Conservation (phyloP, 1,140 invertebrate species). For the Caenorhabditis tropicalis region DNA sequence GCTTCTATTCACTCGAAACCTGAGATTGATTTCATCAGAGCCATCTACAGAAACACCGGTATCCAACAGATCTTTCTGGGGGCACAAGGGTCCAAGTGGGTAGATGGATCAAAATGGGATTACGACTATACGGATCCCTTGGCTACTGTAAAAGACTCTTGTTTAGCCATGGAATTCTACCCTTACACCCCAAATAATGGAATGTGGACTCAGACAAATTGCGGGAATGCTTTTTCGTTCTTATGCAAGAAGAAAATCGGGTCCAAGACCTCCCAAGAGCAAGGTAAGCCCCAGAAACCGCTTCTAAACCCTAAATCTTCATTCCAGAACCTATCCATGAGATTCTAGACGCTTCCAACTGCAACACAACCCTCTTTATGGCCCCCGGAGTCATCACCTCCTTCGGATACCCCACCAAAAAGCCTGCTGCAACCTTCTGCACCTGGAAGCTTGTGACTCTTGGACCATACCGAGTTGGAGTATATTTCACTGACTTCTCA, state of each 20-base stretch:
- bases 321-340: neutral
- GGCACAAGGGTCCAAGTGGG: neutral
- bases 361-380: neutral
- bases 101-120: neutral
- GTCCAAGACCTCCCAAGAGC: neutral
- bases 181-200: neutral
- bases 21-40: neutral
- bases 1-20: neutral
- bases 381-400: neutral
- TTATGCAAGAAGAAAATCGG: neutral
- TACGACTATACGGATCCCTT: neutral
- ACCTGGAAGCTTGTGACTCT: neutral
- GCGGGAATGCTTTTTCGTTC: neutral
- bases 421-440: neutral
- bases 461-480: neutral
- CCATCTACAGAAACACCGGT: neutral
- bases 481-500: conserved; percentile 3
- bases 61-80: neutral
- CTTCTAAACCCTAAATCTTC: neutral
- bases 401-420: neutral
- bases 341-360: neutral
- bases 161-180: neutral
- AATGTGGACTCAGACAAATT: neutral
- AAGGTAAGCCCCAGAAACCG: too few relatives aligned
- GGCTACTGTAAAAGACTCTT: neutral